phyloP scores from a whole-genome alignment of 2,888 invertebrate genomes.

The Megastigmus dorsalis region DNA sequence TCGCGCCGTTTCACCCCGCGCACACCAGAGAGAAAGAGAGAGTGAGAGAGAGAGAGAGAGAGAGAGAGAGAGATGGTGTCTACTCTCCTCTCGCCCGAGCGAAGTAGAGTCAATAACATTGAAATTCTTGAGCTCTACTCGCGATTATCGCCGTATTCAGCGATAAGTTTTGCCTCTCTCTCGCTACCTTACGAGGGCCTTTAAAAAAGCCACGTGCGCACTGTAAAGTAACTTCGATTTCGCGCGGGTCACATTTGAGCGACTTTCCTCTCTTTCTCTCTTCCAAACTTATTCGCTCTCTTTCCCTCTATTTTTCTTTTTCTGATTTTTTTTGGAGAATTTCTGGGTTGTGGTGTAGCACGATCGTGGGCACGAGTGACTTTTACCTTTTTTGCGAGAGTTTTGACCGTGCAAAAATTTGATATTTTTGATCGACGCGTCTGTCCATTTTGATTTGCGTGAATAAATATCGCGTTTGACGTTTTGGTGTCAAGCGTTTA shows the following conservation, averaged over 20 bases:
- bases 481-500: no score
- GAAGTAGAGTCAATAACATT: constrained; percentile 50
- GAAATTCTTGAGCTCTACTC: constrained; percentile 46
- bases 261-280: background rate
- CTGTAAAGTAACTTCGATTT: background rate
- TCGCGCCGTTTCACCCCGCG: constrained; percentile 18
- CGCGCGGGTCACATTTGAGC: background rate
- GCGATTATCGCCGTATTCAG: constrained; percentile 48
- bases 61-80: background rate
- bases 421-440: background rate
- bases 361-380: no score
- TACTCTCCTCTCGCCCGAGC: background rate
- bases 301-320: background rate
- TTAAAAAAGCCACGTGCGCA: background rate
- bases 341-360: no score
- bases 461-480: no score
- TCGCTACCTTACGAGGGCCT: no score
- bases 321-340: background rate
- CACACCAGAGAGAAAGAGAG: no score
- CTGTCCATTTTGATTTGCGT: no score
- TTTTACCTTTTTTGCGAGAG: background rate
- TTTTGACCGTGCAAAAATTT: background rate
- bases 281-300: background rate
- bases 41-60: no score
- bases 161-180: constrained; percentile 49